Base-by-base conservation (phyloP, 2,113 vertebrate species). In the Lophura nycthemera region DNA sequence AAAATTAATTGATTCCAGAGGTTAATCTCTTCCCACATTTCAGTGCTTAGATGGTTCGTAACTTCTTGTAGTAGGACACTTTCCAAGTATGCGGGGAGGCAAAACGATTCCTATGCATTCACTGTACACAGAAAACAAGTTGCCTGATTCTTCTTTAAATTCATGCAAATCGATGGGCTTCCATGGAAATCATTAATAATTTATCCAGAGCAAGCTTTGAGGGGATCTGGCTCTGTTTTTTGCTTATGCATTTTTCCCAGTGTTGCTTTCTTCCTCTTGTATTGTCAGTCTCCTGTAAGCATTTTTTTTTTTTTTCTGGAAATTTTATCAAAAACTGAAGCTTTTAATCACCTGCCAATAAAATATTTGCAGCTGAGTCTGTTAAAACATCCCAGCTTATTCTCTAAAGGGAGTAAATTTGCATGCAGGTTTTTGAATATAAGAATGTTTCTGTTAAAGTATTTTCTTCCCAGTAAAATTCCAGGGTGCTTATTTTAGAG, bases 401-500 rank as follows among this genome's bases (percentile, higher is more conserved):
- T 92, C 69, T 94, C 67, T 85, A 89, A 75, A 82, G 65, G 40
- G 60, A 92, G 56, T 36, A 70, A 91, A 89, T 97, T 93, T 96
- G 57, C 71, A 92, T 87, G 90, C 67, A 90, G 70, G 27, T 71
- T 96, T 95, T 80, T 92, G 85, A 87, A 67, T 74, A 74, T 77
- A 13, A 34, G 60, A 94, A 92, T 84, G 30, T 91, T 89, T 83
- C 52, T 89, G 42, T 74, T 90, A 63, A 85, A 93, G 75, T 86
- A 70, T 73, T 88, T 96, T 95, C 92, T 57, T 95, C 95, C 90
- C 84, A 83, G 18, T 88, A n/a, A 95, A 94, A 81, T 96, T 85
- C 74, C 81, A 75, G 45, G 48, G n/a, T 90, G 52, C 81, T 96
- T 96, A 52, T 95, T 96, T 72, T 95, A 88, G 84, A 93, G 42